Evolutionary conservation across 2,888 invertebrate species (phyloP).

Genomic region (Dusona sp.): DNA sequence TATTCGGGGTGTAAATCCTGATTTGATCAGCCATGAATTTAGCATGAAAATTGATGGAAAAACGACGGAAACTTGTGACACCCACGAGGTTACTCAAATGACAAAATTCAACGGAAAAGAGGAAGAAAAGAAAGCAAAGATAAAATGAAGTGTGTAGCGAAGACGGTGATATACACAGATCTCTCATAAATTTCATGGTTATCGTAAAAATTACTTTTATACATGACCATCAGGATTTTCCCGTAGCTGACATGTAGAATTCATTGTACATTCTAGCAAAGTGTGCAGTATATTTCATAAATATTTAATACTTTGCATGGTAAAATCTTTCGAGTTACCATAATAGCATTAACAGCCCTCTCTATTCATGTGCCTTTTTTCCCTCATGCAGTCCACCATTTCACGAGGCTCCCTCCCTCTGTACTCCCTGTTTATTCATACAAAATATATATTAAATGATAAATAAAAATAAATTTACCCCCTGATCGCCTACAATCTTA

Average conservation of each 20-base stretch:
- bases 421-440: not conserved
- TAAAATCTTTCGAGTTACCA: not conserved
- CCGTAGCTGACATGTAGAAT: not conserved
- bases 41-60: not conserved
- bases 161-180: not conserved
- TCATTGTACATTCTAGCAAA: conserved; percentile 2
- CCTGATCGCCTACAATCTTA: not conserved
- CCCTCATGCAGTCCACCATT: not conserved
- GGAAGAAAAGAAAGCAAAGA: not conserved
- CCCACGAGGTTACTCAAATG: not conserved
- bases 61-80: not conserved
- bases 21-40: not conserved
- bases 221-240: conserved; percentile 1
- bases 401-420: not conserved
- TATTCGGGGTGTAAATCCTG: not conserved
- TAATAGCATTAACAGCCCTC: not conserved
- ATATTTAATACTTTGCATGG: not conserved
- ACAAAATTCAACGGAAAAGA: not conserved
- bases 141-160: not conserved
- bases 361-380: not conserved
- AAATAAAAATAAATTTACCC: not conserved
- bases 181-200: not conserved
- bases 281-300: not conserved
- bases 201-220: not conserved
- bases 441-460: not conserved